Conservation (phyloP, 1,140 invertebrate genomes). For the Papilio xuthus region DNA sequence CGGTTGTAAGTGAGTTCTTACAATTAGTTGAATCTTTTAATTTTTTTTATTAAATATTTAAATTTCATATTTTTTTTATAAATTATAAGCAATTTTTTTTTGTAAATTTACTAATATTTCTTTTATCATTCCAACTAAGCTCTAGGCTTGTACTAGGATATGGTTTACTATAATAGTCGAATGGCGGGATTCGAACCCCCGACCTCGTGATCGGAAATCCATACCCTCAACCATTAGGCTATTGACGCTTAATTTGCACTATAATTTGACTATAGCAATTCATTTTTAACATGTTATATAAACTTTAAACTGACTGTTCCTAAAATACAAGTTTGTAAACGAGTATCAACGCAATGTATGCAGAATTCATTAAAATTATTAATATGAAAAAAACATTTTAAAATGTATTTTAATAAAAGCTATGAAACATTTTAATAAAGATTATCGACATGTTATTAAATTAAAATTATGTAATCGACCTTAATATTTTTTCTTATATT, state of each 20-base stretch:
- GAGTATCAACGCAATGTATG: background rate
- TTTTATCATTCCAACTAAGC: too few species aligned
- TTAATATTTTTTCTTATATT: background rate
- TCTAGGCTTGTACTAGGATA: too few species aligned
- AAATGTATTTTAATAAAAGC: background rate
- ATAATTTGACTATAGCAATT: too few species aligned
- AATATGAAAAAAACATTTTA: background rate
- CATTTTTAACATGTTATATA: background rate
- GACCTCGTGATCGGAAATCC: too few species aligned
- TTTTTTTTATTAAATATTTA: background rate
- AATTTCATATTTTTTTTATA: slow-evolving; percentile 17
- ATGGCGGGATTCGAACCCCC: too few species aligned
- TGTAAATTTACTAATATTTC: too few species aligned
- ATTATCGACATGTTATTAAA: background rate
- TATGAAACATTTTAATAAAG: background rate
- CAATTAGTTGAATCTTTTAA: background rate
- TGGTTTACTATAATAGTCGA: too few species aligned
- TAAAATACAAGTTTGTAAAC: background rate
- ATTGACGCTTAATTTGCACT: too few species aligned
- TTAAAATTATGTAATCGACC: slow-evolving; percentile 1
- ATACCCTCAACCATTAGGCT: too few species aligned
- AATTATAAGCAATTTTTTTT: too few species aligned
- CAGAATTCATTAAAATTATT: background rate
- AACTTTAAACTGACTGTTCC: background rate
- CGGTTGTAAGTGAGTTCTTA: background rate